A percentile compares a stretch with the other conserved stretches of the same genome.
These are phyloP conservation scores for Apis laboriosa DNA, from an alignment of 1,140 invertebrate species.

Conservation along the genomic window DNA sequence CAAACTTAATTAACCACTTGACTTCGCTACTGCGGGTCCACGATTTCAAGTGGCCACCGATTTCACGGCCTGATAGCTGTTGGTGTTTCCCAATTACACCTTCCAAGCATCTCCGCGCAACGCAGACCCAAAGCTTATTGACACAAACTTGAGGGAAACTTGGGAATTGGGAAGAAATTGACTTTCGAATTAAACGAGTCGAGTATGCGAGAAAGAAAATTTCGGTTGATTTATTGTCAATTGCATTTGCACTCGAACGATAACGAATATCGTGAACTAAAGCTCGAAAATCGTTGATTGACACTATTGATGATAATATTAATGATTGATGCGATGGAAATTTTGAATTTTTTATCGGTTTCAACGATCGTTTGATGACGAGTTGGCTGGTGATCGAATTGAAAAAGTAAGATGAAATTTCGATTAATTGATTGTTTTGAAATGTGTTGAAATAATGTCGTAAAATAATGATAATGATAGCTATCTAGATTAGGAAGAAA, in stretches of 20 bases:
- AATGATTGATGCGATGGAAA: background rate
- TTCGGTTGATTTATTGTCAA: background rate
- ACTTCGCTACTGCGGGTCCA: background rate
- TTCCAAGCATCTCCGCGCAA: background rate
- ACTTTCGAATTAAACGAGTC: background rate
- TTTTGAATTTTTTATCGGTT: background rate
- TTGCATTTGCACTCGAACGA: background rate
- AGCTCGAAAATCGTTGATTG: no score
- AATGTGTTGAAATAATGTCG: background rate
- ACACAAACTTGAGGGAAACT: background rate
- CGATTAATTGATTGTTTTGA: background rate
- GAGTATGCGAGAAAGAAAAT: background rate
- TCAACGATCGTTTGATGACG: background rate
- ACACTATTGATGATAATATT: no score
- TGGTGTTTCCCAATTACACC: background rate
- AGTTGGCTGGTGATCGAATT: background rate
- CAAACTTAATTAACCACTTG: conserved; percentile 3
- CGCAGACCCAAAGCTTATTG: background rate
- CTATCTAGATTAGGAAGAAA: background rate
- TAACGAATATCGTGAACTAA: background rate
- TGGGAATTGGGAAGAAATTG: background rate
- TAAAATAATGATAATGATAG: background rate
- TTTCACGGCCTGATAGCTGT: background rate
- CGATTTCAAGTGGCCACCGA: background rate
- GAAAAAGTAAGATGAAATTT: background rate